Conservation (phyloP, 2,888 invertebrate genomes). For the Nomada hirtipes region DNA sequence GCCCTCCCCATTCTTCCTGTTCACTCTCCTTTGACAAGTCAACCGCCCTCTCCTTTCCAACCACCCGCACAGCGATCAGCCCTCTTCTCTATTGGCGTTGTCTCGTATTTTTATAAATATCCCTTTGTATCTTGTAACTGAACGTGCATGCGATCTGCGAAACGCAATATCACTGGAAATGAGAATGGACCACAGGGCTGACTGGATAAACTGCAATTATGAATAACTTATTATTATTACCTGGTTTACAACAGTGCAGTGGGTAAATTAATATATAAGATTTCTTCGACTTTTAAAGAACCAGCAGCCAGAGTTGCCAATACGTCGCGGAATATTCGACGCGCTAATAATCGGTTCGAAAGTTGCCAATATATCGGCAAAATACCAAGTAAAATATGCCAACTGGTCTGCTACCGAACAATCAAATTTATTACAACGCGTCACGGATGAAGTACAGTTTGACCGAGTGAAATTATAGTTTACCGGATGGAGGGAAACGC, state of each 20-base stretch:
- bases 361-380: neutral
- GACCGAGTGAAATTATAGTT: slow-evolving; percentile 44
- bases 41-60: neutral
- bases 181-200: slow-evolving; percentile 61
- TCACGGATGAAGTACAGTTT: slow-evolving; percentile 41
- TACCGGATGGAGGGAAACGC: neutral
- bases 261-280: too few relatives aligned
- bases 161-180: slow-evolving; percentile 66
- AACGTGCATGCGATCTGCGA: slow-evolving; percentile 30
- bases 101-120: slow-evolving; percentile 24
- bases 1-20: slow-evolving; percentile 35
- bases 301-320: too few relatives aligned
- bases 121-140: slow-evolving; percentile 61
- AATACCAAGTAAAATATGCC: neutral
- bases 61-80: too few relatives aligned
- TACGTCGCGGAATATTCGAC: neutral
- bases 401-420: slow-evolving; percentile 9
- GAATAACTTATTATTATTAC: too few relatives aligned
- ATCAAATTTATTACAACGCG: slow-evolving; percentile 15
- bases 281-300: too few relatives aligned
- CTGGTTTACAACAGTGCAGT: too few relatives aligned
- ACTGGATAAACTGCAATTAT: too few relatives aligned
- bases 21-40: slow-evolving; percentile 12
- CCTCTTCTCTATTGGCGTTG: slow-evolving; percentile 49
- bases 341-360: neutral